These are phyloP conservation scores for Parasteatoda lunata DNA, from an alignment of 2,888 invertebrate genomes.

Conservation along the genomic window DNA sequence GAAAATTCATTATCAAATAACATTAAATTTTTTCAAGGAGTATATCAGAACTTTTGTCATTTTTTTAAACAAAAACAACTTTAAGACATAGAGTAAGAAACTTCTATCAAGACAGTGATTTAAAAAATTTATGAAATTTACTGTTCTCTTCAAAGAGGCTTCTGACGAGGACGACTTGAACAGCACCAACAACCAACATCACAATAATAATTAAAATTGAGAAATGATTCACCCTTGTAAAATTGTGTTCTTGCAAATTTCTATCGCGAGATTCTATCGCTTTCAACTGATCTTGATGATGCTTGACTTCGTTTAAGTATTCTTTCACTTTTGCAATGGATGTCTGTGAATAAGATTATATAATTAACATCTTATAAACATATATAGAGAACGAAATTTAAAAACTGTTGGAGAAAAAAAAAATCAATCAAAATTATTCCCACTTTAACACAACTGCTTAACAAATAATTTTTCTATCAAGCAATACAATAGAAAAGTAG, in stretches of 20 bases:
- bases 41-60: too few species aligned
- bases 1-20: too few species aligned
- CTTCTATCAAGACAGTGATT: slow-evolving; percentile 64
- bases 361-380: too few species aligned
- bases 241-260: slow-evolving; percentile 86
- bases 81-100: not conserved
- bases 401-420: too few species aligned
- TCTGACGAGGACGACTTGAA: slow-evolving; percentile 85
- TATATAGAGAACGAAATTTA: too few species aligned
- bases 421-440: too few species aligned
- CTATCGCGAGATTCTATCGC: slow-evolving; percentile 87
- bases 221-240: slow-evolving; percentile 86
- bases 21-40: too few species aligned
- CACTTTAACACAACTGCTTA: too few species aligned
- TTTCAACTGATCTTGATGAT: slow-evolving; percentile 79
- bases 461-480: too few species aligned
- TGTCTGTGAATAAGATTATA: slow-evolving; percentile 77
- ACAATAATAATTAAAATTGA: slow-evolving; percentile 83
- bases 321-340: slow-evolving; percentile 80
- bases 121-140: slow-evolving; percentile 66
- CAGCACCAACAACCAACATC: slow-evolving; percentile 82
- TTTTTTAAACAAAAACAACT: too few species aligned
- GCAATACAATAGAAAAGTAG: too few species aligned
- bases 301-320: slow-evolving; percentile 73
- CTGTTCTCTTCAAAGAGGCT: slow-evolving; percentile 83